These are phyloP conservation scores for Buphagus erythrorhynchus DNA, from an alignment of 2,797 vertebrate species.

Conservation along the genomic window DNA sequence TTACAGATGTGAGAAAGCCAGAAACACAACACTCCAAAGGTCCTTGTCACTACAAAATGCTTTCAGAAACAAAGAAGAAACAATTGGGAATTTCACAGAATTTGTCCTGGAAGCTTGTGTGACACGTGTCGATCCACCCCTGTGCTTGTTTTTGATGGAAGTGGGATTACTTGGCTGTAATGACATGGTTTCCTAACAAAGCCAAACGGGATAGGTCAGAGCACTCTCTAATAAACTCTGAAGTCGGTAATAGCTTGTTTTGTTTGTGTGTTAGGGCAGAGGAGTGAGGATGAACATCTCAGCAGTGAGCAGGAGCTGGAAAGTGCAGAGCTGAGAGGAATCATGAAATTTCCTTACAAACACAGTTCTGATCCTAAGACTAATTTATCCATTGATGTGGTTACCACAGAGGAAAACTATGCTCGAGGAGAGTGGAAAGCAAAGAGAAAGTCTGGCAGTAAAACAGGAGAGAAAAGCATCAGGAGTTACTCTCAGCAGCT, in stretches of 20 bases:
- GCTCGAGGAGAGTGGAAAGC: not conserved
- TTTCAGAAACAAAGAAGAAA: not conserved
- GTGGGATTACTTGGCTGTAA: not conserved
- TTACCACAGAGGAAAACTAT: not conserved
- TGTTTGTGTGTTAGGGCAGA: not conserved
- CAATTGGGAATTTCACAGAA: not conserved
- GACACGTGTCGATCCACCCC: not conserved
- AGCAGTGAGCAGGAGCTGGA: not conserved
- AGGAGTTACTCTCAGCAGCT: not conserved
- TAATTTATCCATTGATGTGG: not conserved
- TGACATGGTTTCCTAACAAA: not conserved
- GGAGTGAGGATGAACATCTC: not conserved
- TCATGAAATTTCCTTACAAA: not conserved
- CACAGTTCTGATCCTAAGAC: not conserved
- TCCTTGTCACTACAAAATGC: not conserved
- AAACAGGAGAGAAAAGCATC: not conserved
- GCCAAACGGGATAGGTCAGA: not conserved
- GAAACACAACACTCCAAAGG: not conserved
- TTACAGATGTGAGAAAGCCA: not conserved
- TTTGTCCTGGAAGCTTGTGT: not conserved
- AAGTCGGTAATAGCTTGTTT: not conserved
- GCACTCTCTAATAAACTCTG: not conserved
- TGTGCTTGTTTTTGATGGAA: not conserved
- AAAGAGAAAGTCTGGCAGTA: not conserved
- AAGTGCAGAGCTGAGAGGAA: not conserved